phyloP scores from a whole-genome alignment of 2,888 invertebrate species.

The Drosophila nigricruria region DNA sequence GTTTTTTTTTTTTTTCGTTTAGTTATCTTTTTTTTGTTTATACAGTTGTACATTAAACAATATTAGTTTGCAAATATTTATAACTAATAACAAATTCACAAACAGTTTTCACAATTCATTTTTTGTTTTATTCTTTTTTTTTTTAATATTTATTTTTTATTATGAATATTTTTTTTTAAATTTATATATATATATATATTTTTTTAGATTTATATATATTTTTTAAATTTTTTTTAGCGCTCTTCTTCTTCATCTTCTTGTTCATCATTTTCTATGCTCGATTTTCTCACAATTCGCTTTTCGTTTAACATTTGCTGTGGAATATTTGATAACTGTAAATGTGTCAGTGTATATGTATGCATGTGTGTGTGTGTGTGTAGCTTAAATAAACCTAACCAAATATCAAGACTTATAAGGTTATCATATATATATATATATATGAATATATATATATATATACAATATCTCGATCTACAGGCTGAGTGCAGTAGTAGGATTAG shows the following conservation, averaged over 20 bases:
- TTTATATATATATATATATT: not conserved
- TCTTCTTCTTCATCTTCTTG: not conserved
- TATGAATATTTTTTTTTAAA: not conserved
- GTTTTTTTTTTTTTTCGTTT: not conserved
- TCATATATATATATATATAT: constrained; percentile 11
- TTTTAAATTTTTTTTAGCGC: not conserved
- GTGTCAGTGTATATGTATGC: constrained; percentile 42
- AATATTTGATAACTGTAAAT: constrained; percentile 40
- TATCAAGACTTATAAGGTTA: constrained; percentile 54
- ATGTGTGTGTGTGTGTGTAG: constrained; percentile 21
- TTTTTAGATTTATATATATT: not conserved
- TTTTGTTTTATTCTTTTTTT: not conserved
- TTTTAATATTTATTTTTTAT: not conserved
- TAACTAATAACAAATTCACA: constrained; percentile 51
- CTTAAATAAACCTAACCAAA: constrained; percentile 62
- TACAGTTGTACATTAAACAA: constrained; percentile 47
- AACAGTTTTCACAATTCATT: constrained; percentile 30
- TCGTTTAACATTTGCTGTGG: constrained; percentile 50
- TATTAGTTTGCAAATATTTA: constrained; percentile 30
- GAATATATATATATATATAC: not conserved
- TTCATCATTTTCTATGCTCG: constrained; percentile 53
- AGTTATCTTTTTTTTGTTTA: constrained; percentile 12
- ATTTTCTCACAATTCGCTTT: constrained; percentile 78
- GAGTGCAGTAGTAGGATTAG: not conserved
- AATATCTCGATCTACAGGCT: not conserved